Conservation (phyloP, 2,797 vertebrate genomes). For the Hemitrygon akajei region DNA sequence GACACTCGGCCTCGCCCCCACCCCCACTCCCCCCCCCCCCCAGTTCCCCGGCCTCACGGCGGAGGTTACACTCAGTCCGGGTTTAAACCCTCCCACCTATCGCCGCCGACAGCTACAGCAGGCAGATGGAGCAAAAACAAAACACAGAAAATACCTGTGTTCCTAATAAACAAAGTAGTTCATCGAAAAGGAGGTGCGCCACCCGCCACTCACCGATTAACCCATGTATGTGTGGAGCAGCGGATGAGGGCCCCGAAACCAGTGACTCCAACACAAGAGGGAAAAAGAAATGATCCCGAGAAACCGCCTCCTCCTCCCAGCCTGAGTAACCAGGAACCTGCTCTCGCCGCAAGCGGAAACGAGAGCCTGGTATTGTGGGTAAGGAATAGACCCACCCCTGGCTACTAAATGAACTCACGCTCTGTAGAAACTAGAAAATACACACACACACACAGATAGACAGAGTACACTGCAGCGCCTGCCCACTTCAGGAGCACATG, state of each 20-base stretch:
- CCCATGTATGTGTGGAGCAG: constrained; percentile 19
- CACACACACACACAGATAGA: too few relatives aligned
- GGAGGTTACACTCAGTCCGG: neutral
- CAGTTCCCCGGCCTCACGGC: neutral
- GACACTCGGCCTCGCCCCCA: neutral
- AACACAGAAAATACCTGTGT: neutral
- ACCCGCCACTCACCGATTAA: constrained; percentile 6
- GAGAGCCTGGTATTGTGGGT: constrained; percentile 51
- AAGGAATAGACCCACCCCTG: constrained; percentile 2
- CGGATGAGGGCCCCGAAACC: constrained; percentile 5
- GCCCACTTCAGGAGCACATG: neutral
- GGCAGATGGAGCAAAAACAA: neutral
- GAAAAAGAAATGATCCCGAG: constrained; percentile 58
- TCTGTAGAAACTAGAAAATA: too few relatives aligned
- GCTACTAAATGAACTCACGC: neutral
- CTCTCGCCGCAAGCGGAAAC: constrained; percentile 55
- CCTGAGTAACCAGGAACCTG: constrained; percentile 43
- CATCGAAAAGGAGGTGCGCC: constrained; percentile 54
- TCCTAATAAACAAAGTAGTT: neutral
- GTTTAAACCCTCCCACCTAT: too few relatives aligned
- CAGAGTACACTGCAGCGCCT: neutral
- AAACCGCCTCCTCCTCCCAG: constrained; percentile 55
- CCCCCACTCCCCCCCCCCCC: neutral
- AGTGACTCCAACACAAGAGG: constrained; percentile 41
- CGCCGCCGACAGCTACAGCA: neutral